Base-by-base conservation (phyloP, 2,888 invertebrate species). In the Isoperla grammatica region DNA sequence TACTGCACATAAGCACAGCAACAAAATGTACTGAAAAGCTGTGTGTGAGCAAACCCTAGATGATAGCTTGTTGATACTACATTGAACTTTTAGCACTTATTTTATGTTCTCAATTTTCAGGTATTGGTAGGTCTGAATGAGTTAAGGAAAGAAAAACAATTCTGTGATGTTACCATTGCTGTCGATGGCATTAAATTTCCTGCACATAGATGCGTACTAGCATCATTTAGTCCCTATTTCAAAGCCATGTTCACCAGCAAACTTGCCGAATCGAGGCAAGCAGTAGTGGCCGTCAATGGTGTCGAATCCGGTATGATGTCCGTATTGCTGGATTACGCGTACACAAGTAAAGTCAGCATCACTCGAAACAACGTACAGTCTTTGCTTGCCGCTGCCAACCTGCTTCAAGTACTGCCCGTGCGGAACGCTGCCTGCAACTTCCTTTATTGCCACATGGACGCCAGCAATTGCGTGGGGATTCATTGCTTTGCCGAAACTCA, bases 401-500 rank as follows among this genome's bases (percentile, higher is more conserved):
- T 77, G 2, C 68, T 77, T 3, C 71, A 75, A 64, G 69, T 76
- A 9, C 63, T 75, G 20, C 71, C 74, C 11, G 73, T 76, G 2
- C 67, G 72, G 46, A 74, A 75, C 60, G 75, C 76, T 5, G 75
- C 76, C 59, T 75, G 76, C 63, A 67, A 67, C 20, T 77, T 74
- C 62, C 67, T 76, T 59, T 73, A 74, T 61, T 67, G 70, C 45
- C 74, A 77, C 65, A 76, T 77, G 74, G 76, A 77, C 64, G 71
- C 72, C 17, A 68, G 70, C 9, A 79, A 79, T 67, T 77, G 77
- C 66, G 68, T 79, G 19, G 77, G 78, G 4, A 77, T 79, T 50
- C 77, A 78, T 69, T 75, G 76, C 63, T 76, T 79, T 67, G 76
- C 78, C 19, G 75, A 78, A 61, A 69, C 75, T 15, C 78, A 78